Percentiles rank a stretch among this genome's conserved stretches.
Evolutionary conservation across 2,888 invertebrate species (phyloP).

Genomic region (Cristatella mucedo): DNA sequence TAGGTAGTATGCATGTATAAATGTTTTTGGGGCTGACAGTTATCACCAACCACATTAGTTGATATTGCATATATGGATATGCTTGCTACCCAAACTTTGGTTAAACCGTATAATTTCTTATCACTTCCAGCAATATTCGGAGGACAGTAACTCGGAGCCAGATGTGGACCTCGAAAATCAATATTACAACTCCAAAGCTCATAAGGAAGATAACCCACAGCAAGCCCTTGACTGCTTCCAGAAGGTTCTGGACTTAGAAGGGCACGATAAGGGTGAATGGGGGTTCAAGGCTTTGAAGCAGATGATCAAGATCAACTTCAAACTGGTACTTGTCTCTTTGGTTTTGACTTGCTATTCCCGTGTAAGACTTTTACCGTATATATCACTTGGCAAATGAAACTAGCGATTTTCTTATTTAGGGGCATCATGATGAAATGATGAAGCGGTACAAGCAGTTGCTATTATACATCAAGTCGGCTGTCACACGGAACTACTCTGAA

Average conservation of each 20-base stretch:
- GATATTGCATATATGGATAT: no score
- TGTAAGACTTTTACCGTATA: conserved; percentile 2
- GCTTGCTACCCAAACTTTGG: conserved; percentile 5
- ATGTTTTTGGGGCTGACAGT: no score
- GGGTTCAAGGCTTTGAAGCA: conserved; percentile 98
- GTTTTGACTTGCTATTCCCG: not conserved
- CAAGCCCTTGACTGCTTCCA: conserved; percentile 75
- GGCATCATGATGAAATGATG: conserved; percentile 90
- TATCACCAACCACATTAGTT: no score
- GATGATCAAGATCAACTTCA: conserved; percentile 99
- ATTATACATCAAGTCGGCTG: conserved; percentile 96
- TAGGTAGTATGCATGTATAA: no score
- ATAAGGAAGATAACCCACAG: conserved; percentile 89
- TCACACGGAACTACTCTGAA: conserved; percentile 95
- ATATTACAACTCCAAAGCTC: conserved; percentile 94
- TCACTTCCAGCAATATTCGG: conserved; percentile 72
- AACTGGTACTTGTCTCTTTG: conserved; percentile 49
- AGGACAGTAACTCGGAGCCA: conserved; percentile 95
- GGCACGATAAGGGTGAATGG: conserved; percentile 98
- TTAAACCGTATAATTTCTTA: conserved; percentile 7
- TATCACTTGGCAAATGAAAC: not conserved
- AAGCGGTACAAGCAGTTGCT: conserved; percentile 79
- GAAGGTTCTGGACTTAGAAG: conserved; percentile 77
- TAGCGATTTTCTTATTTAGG: conserved; percentile 43
- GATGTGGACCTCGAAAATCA: conserved; percentile 99